Evolutionary conservation across 2,113 vertebrate genomes (phyloP), one percentile per base, ranked within the genome.

Genomic region (Periophthalmus modestus): DNA sequence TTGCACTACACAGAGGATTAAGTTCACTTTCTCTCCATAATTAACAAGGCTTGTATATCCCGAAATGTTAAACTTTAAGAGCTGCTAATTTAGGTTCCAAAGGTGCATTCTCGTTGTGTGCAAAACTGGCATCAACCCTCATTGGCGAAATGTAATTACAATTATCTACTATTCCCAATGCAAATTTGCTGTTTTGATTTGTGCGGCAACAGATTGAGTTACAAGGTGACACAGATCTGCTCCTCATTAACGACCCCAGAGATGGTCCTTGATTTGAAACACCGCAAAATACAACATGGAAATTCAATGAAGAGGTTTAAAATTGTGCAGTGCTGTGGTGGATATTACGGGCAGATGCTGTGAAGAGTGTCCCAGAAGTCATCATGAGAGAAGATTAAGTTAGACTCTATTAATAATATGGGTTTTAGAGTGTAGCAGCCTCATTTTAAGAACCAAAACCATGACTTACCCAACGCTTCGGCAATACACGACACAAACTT

Each of bases 341-440:
- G 39, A 54, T 69, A 76, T 71, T 63, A 23, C 19, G 48, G 36
- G 21, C 47, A 43, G 63, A 61, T 16, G 14, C 63, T 72, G 21
- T 59, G 63, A 68, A 71, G 9, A 47, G 70, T 47, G 73, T 36
- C 72, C 73, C 67, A 66, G 72, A 55, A 65, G 34, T 54, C 50
- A 71, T 75, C 70, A 66, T 46, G 39, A 73, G 21, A 78, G 73
- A 43, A 54, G 62, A 68, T 47, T 75, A 78, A 74, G 70, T 62
- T 74, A 59, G 58, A 52, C 19, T 66, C 39, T 61, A 83, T 77
- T 74, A 65, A 50, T 71, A 74, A 34, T 73, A 71, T 28, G 66
- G 66, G 66, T 54, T 36, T 50, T 3, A 70, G 46, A 11, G 50
- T 50, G 80, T 7, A 68, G 39, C 57, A 63, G 55, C 24, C 12